Base-by-base conservation (phyloP, 2,113 vertebrate species). In the Hucho hucho region DNA sequence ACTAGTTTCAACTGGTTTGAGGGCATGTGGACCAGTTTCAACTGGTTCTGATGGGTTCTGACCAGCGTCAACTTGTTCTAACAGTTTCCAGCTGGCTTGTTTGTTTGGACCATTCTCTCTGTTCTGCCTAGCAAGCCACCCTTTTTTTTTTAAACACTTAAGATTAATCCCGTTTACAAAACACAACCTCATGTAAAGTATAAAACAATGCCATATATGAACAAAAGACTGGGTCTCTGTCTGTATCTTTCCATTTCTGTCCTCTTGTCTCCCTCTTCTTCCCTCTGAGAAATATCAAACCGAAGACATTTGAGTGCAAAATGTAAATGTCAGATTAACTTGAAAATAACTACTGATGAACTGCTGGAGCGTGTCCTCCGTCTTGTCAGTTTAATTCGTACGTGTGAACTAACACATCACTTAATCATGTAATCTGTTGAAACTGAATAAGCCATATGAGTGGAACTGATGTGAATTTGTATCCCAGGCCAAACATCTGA, bases 161-260 rank as follows among this genome's bases (percentile, higher is more conserved):
- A 68, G 71, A 85, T 73, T 28, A 77, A 78, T 80, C 5, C 77
- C 64, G 83, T 91, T 91, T 90, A 91, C 89, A 89, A 89, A 85
- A 83, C 79, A 88, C 78, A 90, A 92, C 91, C 91, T 93, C 91
- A 88, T 92, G 91, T 91, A 91, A 87, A 91, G 91, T 81, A 82
- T 83, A 84, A 78, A 86, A 77, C 85, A 85, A 83, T 83, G 90
- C 90, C 91, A 92, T 92, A 91, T 89, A 81, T 79, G 87, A 91
- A 90, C 85, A 91, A 90, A 87, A 76, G 75, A 75, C 66, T 29
- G 3, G 28, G 25, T 32, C 53, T 71, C 66, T 65, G 71, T 90
- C 80, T 28, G 80, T 63, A 68, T 28, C 3, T 37, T 6, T 64
- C 49, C 12, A 14, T 70, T 9, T 58, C 72, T 73, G 24, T 46